Conservation (phyloP, 2,888 invertebrate genomes). For the Magallana nippona region DNA sequence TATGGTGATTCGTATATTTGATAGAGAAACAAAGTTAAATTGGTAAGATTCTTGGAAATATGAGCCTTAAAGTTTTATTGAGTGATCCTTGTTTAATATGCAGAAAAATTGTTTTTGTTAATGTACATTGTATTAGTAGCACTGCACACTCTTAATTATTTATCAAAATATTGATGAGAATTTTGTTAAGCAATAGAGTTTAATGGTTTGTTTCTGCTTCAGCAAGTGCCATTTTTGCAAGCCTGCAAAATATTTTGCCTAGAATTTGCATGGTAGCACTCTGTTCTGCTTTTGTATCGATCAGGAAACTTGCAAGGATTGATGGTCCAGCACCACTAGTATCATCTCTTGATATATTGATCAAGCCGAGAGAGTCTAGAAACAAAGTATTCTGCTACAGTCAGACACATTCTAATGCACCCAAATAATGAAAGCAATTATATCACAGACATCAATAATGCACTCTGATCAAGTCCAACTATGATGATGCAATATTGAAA, state of each 20-base stretch:
- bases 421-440: conserved; percentile 26
- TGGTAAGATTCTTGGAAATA: no score
- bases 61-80: no score
- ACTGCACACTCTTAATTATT: no score
- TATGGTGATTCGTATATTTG: no score
- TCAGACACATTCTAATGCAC: conserved; percentile 19
- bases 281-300: background rate
- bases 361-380: background rate
- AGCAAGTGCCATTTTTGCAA: conserved; percentile 5
- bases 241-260: background rate
- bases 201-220: background rate
- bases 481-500: conserved; percentile 17
- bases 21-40: no score
- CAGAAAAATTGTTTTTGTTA: no score
- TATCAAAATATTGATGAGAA: background rate
- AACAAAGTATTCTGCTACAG: conserved; percentile 13
- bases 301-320: conserved; percentile 5
- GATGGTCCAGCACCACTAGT: conserved; percentile 6
- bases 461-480: background rate
- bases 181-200: background rate
- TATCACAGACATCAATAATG: conserved; percentile 24
- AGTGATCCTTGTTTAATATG: no score
- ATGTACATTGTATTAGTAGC: no score
- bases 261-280: background rate
- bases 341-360: conserved; percentile 19